Evolutionary conservation across 2,888 invertebrate species (phyloP).

Genomic region (Notodromas monacha): DNA sequence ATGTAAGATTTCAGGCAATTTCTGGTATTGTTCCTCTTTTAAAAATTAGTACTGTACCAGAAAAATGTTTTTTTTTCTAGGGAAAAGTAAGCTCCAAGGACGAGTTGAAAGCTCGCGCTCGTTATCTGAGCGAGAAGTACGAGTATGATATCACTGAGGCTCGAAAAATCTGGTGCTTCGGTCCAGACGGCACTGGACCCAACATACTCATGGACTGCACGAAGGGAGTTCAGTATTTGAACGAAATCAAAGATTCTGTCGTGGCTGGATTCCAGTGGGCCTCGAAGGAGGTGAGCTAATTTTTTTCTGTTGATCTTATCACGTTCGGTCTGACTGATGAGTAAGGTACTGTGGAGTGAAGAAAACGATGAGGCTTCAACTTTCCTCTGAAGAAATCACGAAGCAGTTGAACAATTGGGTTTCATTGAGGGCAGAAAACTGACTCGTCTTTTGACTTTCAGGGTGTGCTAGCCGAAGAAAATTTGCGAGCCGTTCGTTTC

Average conservation of each 20-base stretch:
- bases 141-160: conserved; percentile 91
- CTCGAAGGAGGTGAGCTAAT: conserved; percentile 40
- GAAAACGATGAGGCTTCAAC: too few species aligned
- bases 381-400: too few species aligned
- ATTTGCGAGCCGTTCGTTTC: conserved; percentile 73
- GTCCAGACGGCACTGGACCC: conserved; percentile 92
- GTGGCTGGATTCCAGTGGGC: conserved; percentile 99
- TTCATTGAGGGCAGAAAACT: too few species aligned
- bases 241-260: conserved; percentile 98
- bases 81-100: conserved; percentile 79
- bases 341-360: too few species aligned
- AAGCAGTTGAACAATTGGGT: too few species aligned
- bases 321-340: too few species aligned
- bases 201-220: conserved; percentile 91
- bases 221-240: conserved; percentile 97
- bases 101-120: conserved; percentile 84
- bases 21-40: too few species aligned
- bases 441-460: too few species aligned
- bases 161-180: conserved; percentile 96
- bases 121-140: conserved; percentile 76
- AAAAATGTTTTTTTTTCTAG: too few species aligned
- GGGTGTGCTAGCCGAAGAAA: conserved; percentile 94
- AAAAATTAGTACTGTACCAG: too few species aligned
- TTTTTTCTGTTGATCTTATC: conserved; percentile 5
- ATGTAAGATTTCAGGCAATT: too few species aligned